Percentiles rank a stretch among this genome's conserved stretches.
Conservation (phyloP, 2,888 invertebrate genomes). For the Brenthis ino region DNA sequence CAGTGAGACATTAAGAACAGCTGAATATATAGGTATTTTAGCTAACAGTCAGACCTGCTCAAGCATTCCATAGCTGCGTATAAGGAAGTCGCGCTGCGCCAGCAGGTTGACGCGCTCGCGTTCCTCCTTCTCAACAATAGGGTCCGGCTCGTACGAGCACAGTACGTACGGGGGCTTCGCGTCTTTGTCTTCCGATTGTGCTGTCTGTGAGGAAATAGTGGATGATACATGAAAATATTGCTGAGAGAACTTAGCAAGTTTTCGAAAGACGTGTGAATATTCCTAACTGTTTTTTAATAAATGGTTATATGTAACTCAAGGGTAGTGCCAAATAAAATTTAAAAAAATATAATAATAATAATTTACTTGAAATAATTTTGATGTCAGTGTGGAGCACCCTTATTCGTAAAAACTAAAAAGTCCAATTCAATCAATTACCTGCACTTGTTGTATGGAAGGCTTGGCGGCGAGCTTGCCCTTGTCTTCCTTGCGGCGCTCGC, state of each 20-base stretch:
- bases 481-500: conserved; percentile 49
- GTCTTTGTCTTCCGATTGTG: conserved; percentile 39
- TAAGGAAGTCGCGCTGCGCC: conserved; percentile 86
- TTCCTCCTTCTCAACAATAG: conserved; percentile 87
- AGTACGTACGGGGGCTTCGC: conserved; percentile 62
- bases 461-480: conserved; percentile 52
- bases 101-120: conserved; percentile 85
- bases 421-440: conserved; percentile 42
- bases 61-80: conserved; percentile 86
- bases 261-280: no score
- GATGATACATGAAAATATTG: conserved; percentile 1
- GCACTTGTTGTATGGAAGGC: conserved; percentile 48
- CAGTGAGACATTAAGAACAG: no score
- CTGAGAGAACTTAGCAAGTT: no score
- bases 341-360: no score
- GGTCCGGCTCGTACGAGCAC: conserved; percentile 84
- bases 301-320: no score
- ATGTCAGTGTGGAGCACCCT: background rate
- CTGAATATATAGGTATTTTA: background rate
- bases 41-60: conserved; percentile 70
- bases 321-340: no score
- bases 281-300: no score
- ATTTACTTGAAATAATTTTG: conserved; percentile 11
- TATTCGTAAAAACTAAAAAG: background rate
- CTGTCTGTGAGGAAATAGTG: conserved; percentile 7